Base-by-base conservation (phyloP, 2,888 invertebrate species). In the Buathra laborator region DNA sequence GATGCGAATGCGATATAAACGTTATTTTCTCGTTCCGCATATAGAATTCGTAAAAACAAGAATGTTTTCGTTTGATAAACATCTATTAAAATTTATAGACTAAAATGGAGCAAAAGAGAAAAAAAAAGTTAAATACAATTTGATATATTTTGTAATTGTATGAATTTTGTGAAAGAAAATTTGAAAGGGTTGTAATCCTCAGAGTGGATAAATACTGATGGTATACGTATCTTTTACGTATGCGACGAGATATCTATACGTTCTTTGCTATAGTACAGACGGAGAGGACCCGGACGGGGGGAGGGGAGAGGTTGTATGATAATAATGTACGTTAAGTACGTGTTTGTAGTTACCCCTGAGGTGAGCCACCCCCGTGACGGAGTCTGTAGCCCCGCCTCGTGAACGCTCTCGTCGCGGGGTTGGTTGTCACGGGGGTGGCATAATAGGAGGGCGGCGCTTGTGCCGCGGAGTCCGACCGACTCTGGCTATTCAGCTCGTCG, bases 331-430 rank as follows among this genome's bases (percentile, higher is more conserved):
- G 90, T 91, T 93, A 93, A 93, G 91, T 93, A 93, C 93, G 93
- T 93, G 92, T 93, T 93, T 93, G 93, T 93, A 93, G 92, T 93
- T 93, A 93, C 93, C 93, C 92, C 91, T 92, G 92, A 93, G 91
- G 92, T 91, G 92, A 92, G 89, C 92, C 92, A 92, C 90, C 91
- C 90, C 89, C 90, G 88, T 83, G 66, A 83, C 72, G 68, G 78
- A 59, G 70, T 62, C 48, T 62, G 44, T 74, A 72, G 85, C 87
- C 76, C 87, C 86, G 83, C 87, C 87, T 84, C 68, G 70, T 59
- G 72, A 72, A 78, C 64, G 67, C 74, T 81, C 81, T 67, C 77
- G 84, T 66, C 43, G 82, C 88, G 85, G 85, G 83, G 88, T 89
- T 88, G 87, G 87, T 80, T 84, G 82, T 85, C 64, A 85, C 83